Evolutionary conservation across 2,797 vertebrate genomes (phyloP).

Genomic region (Numenius phaeopus): DNA sequence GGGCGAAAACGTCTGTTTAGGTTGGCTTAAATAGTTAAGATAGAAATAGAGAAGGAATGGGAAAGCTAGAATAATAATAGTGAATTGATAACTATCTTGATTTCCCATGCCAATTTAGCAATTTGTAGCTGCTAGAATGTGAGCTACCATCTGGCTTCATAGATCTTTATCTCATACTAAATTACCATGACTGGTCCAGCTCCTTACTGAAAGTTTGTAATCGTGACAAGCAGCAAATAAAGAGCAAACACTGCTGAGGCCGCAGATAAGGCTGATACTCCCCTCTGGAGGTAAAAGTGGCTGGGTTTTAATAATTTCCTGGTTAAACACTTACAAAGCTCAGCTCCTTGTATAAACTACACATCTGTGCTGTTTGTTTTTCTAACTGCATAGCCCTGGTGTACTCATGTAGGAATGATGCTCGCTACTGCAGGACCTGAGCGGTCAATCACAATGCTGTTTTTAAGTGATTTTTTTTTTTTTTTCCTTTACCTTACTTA

Average conservation of each 20-base stretch:
- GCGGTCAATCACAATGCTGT: neutral
- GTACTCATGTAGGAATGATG: neutral
- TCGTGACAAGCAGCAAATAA: slow-evolving; percentile 20
- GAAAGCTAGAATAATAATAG: neutral
- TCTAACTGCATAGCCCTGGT: neutral
- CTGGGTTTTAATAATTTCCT: neutral
- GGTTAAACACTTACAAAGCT: neutral
- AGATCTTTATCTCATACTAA: slow-evolving; percentile 51
- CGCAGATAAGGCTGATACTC: neutral
- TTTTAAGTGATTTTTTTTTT: neutral
- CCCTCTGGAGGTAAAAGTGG: neutral
- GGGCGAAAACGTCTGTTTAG: neutral
- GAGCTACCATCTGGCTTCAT: slow-evolving; percentile 39
- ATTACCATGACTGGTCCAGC: slow-evolving; percentile 10
- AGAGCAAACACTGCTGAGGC: neutral
- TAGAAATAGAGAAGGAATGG: neutral
- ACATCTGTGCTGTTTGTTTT: neutral
- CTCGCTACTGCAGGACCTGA: neutral
- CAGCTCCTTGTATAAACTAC: neutral
- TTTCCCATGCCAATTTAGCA: slow-evolving; percentile 56
- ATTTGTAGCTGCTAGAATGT: slow-evolving; percentile 61
- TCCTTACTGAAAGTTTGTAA: neutral
- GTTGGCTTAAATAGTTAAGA: neutral
- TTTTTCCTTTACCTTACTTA: neutral
- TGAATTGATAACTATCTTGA: slow-evolving; percentile 30